A percentile compares a stretch with the other conserved stretches of the same genome.
phyloP scores from a whole-genome alignment of 2,888 invertebrate species.

The Microctonus brassicae region DNA sequence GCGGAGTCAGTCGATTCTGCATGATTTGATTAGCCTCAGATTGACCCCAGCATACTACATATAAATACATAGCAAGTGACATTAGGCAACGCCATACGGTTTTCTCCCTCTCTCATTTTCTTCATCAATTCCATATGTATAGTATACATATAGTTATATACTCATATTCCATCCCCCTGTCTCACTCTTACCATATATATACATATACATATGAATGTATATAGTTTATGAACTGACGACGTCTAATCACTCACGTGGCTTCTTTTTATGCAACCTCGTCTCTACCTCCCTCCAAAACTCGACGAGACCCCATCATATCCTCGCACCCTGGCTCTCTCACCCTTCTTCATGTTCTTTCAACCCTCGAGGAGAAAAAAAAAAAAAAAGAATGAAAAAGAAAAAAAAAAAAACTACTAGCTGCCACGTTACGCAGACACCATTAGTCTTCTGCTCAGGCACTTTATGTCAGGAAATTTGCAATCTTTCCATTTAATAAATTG shows the following conservation, averaged over 20 bases:
- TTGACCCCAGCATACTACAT: conserved; percentile 61
- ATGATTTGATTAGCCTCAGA: conserved; percentile 71
- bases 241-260: conserved; percentile 56
- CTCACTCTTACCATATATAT: conserved; percentile 14
- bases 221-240: conserved; percentile 34
- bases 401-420: background rate
- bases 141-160: conserved; percentile 23
- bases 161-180: background rate
- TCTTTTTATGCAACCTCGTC: conserved; percentile 48
- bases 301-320: conserved; percentile 39
- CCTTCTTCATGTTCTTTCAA: conserved; percentile 34
- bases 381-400: background rate
- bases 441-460: conserved; percentile 66
- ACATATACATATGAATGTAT: background rate
- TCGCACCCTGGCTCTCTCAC: conserved; percentile 17
- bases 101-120: conserved; percentile 4
- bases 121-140: background rate
- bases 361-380: conserved; percentile 12
- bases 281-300: conserved; percentile 40
- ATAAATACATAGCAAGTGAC: conserved; percentile 1
- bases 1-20: conserved; percentile 55
- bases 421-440: conserved; percentile 54
- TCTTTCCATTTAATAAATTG: conserved; percentile 70
- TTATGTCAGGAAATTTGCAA: conserved; percentile 69
- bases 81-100: conserved; percentile 41